phyloP scores from a whole-genome alignment of 2,888 invertebrate genomes.

The Lutraria lutraria region DNA sequence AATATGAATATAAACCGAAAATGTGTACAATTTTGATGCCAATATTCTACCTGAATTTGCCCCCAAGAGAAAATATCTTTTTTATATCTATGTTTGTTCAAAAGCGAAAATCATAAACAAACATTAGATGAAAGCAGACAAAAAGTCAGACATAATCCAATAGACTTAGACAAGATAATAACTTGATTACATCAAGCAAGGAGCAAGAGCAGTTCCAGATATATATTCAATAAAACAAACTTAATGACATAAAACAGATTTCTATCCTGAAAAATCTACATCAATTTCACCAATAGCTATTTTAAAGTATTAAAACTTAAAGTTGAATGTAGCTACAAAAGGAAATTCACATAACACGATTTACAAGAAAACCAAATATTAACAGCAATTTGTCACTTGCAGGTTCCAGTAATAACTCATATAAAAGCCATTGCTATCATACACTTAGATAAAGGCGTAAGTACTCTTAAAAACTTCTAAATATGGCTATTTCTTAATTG shows the following conservation, averaged over 20 bases:
- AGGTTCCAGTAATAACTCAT: neutral
- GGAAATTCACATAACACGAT: neutral
- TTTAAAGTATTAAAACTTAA: neutral
- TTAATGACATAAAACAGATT: neutral
- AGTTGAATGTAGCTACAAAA: neutral
- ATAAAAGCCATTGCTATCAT: neutral
- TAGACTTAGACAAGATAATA: neutral
- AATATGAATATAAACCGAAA: slow-evolving; percentile 13
- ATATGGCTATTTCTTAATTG: slow-evolving; percentile 20
- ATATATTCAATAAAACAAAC: neutral
- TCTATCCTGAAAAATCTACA: neutral
- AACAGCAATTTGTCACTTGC: neutral
- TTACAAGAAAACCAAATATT: neutral
- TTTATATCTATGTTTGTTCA: neutral
- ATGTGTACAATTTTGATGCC: neutral
- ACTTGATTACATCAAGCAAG: neutral
- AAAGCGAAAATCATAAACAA: neutral
- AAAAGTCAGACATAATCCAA: neutral
- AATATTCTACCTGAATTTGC: slow-evolving; percentile 3
- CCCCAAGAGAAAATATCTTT: neutral
- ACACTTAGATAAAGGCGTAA: neutral
- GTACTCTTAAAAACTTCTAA: neutral
- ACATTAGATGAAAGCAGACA: neutral
- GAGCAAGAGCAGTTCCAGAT: neutral
- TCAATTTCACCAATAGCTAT: neutral